These are phyloP conservation scores for Himalopsyche tibetana DNA, from an alignment of 2,888 invertebrate species.

Conservation along the genomic window DNA sequence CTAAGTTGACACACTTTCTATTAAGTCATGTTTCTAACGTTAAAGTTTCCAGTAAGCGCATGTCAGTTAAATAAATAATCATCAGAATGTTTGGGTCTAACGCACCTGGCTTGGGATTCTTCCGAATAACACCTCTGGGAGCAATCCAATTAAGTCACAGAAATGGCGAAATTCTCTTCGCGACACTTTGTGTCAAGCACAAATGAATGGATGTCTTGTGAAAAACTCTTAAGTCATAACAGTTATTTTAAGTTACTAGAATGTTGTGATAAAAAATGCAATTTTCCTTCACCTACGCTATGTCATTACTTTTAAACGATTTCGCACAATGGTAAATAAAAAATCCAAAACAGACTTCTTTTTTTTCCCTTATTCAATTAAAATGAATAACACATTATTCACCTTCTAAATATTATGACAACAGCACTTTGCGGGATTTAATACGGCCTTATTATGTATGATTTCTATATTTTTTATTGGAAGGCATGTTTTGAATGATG, in stretches of 20 bases:
- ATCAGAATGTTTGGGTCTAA: neutral
- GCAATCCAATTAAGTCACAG: conserved; percentile 28
- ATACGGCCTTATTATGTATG: too few relatives aligned
- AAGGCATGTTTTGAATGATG: too few relatives aligned
- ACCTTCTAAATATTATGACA: too few relatives aligned
- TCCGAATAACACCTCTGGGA: conserved; percentile 31
- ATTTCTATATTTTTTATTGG: too few relatives aligned
- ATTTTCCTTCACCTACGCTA: neutral
- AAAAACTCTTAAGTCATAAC: conserved; percentile 29
- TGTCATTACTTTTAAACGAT: too few relatives aligned
- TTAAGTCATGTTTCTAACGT: too few relatives aligned
- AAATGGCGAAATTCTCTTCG: conserved; percentile 23
- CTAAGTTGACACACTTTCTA: too few relatives aligned
- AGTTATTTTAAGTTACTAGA: neutral
- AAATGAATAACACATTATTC: too few relatives aligned
- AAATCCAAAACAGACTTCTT: too few relatives aligned
- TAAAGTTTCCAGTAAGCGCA: conserved; percentile 17
- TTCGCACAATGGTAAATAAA: too few relatives aligned
- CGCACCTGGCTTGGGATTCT: conserved; percentile 7
- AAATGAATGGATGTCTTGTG: conserved; percentile 34
- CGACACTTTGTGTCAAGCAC: conserved; percentile 1
- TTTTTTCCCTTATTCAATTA: too few relatives aligned
- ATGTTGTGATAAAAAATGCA: neutral
- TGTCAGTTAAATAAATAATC: conserved; percentile 38
- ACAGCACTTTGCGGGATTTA: too few relatives aligned